These are phyloP conservation scores for Phrynosoma blainvillii DNA, from an alignment of 2,113 vertebrate genomes.

Conservation along the genomic window DNA sequence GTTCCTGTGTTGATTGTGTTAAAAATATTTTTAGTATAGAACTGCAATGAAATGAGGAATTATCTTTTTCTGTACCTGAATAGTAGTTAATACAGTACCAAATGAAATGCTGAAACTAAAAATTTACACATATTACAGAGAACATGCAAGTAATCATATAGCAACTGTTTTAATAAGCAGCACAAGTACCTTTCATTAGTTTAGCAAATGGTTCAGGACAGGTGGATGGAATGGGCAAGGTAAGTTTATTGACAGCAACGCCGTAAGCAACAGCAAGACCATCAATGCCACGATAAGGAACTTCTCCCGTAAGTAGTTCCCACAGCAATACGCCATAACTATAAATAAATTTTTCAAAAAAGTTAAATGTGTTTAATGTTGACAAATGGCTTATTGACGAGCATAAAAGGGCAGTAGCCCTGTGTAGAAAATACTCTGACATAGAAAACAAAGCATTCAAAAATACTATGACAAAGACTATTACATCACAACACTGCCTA, in stretches of 20 bases:
- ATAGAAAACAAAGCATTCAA: not conserved
- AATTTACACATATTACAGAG: not conserved
- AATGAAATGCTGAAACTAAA: constrained; percentile 1
- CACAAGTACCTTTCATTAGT: constrained; percentile 92
- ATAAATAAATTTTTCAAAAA: constrained; percentile 55
- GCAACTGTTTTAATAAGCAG: constrained; percentile 38
- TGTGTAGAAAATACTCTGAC: not conserved
- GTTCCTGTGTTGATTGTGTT: not conserved
- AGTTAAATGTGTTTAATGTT: constrained; percentile 31
- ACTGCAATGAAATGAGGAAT: not conserved
- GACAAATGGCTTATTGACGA: constrained; percentile 16
- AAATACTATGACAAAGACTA: constrained; percentile 13
- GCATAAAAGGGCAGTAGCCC: not conserved
- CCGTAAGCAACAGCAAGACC: constrained; percentile 95
- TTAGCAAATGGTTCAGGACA: constrained; percentile 95
- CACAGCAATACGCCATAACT: constrained; percentile 96
- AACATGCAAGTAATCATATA: constrained; percentile 20
- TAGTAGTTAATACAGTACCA: not conserved
- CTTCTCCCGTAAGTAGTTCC: constrained; percentile 96
- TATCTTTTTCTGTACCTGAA: not conserved
- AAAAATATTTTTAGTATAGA: not conserved
- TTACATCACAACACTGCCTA: not conserved
- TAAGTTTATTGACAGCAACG: constrained; percentile 96
- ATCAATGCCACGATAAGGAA: constrained; percentile 95
- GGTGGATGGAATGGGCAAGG: constrained; percentile 94